Conservation (phyloP, 2,797 vertebrate genomes). For the Buceros bicornis region DNA sequence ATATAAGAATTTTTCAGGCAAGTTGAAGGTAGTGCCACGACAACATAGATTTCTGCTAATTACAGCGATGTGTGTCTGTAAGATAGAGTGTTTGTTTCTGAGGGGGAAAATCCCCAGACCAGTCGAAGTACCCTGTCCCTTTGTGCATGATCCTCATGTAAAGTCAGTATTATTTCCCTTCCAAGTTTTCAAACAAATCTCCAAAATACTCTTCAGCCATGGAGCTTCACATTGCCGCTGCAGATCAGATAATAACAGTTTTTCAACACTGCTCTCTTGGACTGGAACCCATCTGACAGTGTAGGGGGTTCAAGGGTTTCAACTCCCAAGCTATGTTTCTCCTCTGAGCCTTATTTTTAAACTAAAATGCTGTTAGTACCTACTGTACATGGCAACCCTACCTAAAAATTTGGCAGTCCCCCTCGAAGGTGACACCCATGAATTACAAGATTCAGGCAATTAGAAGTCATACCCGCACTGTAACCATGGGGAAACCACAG, state of each 20-base stretch:
- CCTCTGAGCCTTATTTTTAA: neutral
- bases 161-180: neutral
- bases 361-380: neutral
- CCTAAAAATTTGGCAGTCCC: neutral
- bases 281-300: neutral
- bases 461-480: fast-evolving
- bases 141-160: fast-evolving
- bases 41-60: neutral
- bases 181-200: neutral
- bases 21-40: neutral
- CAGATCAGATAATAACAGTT: neutral
- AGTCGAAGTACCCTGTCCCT: neutral
- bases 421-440: neutral
- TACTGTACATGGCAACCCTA: neutral
- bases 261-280: neutral
- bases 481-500: neutral
- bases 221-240: fast-evolving
- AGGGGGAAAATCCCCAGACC: fast-evolving
- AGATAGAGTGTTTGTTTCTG: neutral
- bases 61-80: neutral
- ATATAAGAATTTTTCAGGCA: neutral
- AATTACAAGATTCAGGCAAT: neutral
- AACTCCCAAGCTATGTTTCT: neutral
- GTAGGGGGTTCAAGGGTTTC: neutral
- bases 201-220: neutral